Conservation (phyloP, 2,888 invertebrate genomes). For the Selenia dentaria region DNA sequence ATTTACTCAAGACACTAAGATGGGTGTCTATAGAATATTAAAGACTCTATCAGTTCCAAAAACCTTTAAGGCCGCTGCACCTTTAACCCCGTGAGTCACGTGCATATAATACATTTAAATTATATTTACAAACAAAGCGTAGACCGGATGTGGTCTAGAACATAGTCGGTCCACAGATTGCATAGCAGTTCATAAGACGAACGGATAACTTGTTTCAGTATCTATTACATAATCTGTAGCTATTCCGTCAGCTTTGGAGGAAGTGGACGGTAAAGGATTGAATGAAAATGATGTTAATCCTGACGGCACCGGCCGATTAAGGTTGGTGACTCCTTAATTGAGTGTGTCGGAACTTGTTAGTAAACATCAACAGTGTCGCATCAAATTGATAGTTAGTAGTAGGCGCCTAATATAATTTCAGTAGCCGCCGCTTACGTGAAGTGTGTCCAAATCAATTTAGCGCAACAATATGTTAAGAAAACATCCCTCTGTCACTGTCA, state of each 20-base stretch:
- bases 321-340: slow-evolving; percentile 4
- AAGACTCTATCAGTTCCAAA: background rate
- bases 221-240: background rate
- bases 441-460: too few species aligned
- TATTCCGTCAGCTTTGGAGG: slow-evolving; percentile 35
- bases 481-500: too few species aligned
- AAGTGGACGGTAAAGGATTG: slow-evolving; percentile 54
- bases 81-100: slow-evolving; percentile 25
- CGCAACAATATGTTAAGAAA: too few species aligned
- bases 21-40: too few species aligned
- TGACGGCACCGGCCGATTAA: slow-evolving; percentile 12
- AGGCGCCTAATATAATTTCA: too few species aligned
- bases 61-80: background rate
- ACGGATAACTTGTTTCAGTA: background rate
- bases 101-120: slow-evolving; percentile 57
- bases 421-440: too few species aligned
- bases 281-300: slow-evolving; percentile 45
- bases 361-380: too few species aligned
- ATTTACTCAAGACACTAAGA: too few species aligned
- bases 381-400: too few species aligned
- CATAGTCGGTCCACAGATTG: slow-evolving; percentile 7
- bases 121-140: slow-evolving; percentile 76
- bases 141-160: slow-evolving; percentile 59
- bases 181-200: background rate
- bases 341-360: background rate